phyloP scores from a whole-genome alignment of 2,113 vertebrate genomes.

The Cochlearius cochlearius region DNA sequence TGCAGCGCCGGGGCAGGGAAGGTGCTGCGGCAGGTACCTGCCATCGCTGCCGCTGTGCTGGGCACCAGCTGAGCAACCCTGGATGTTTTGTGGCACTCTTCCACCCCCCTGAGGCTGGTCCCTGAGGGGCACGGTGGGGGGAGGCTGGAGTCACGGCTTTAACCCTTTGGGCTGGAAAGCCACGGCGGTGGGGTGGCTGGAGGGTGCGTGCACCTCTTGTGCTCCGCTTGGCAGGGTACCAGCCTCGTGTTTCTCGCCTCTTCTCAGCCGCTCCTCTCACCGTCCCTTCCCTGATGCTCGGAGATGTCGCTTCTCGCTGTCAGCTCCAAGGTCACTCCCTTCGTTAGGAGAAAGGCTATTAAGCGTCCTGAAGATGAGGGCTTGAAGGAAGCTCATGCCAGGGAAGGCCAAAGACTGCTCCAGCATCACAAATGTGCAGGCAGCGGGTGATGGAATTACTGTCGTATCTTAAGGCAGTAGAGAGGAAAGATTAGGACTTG shows the following conservation, averaged over 20 bases:
- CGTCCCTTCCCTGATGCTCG: background rate
- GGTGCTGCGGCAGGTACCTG: background rate
- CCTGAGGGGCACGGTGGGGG: fast-evolving
- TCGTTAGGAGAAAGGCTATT: background rate
- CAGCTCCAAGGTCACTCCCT: slow-evolving; percentile 26
- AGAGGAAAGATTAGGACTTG: background rate
- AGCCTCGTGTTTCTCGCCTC: background rate
- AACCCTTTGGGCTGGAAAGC: background rate
- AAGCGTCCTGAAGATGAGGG: background rate
- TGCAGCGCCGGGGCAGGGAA: fast-evolving
- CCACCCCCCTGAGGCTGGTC: background rate
- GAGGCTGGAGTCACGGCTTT: background rate
- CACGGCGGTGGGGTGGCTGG: fast-evolving
- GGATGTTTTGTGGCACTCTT: background rate
- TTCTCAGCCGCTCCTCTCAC: background rate
- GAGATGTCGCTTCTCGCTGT: background rate
- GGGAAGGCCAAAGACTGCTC: background rate
- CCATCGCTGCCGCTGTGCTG: background rate
- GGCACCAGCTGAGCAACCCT: background rate
- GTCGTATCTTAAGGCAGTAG: background rate
- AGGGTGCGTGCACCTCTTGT: background rate
- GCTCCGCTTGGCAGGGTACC: background rate
- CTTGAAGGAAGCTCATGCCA: background rate
- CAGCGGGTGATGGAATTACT: background rate
- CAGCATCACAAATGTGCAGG: background rate